Base-by-base conservation (phyloP, 2,113 vertebrate genomes). In the Dasyprocta punctata region DNA sequence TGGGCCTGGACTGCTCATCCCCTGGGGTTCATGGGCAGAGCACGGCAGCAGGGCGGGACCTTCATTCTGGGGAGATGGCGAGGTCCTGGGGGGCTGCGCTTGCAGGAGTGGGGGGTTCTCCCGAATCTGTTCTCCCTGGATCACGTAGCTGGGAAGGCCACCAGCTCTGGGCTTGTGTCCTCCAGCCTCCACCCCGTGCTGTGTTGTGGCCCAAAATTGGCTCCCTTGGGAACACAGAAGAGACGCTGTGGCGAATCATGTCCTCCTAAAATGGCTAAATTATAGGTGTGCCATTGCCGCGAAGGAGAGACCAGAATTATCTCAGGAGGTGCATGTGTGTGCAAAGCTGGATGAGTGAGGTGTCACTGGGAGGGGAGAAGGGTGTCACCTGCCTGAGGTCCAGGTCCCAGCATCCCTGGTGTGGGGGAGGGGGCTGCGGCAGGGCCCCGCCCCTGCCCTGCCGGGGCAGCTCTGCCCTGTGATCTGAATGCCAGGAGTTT, bases 211-310 rank as follows among this genome's bases (percentile, higher is more conserved):
- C 24, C 20, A 44, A 28, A n/a, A 33, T 1, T 11, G 0, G 20
- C 94, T 71, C 65, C 47, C 69, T 67, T 36, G 56, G 12, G 19
- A 44, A 73, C 60, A 75, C 90, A 96, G 80, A 91, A 61, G 22
- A 87, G 90, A 92, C 19, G 28, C 28, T 44, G 85, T 63, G 36
- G 54, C 28, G 36, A 41, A 71, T 85, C 5, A 13, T 47, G 73
- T 95, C 92, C 91, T 89, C 83, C 81, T 49, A n/a, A 71, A 71
- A 49, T 33, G 8, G 14, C 60, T 90, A 82, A 61, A 89, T 97
- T 89, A 44, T 82, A 89, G 75, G 88, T 84, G 47, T 78, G 44
- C 1, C 54, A 81, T 78, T 97, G 69, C 58, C 86, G 67, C 30
- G 16, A 83, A 85, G 49, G 44, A 75, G 44, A 73, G 83, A 58